Base-by-base conservation (phyloP, 1,140 invertebrate genomes). In the Eubasilissa regina region DNA sequence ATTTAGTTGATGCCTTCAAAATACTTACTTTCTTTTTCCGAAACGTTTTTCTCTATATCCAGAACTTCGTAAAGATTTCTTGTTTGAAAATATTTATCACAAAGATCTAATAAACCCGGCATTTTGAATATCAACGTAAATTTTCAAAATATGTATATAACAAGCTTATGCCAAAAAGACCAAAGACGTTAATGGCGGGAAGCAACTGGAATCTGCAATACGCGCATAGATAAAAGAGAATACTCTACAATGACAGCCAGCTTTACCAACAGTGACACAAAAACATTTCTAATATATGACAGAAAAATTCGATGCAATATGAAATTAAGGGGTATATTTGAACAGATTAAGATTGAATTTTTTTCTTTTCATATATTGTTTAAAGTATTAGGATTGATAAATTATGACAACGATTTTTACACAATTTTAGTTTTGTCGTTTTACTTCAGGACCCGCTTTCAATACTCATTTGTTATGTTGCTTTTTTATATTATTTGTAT, bases 21-120 rank as follows among this genome's bases (percentile, higher is more conserved):
- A 11, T 3, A 62, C 84, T 85, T 88, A 94, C 94, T 93, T 87
- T 95, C 92, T 89, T 94, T 94, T 53, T 93, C 92, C 11, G 88
- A 90, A 9, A 94, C 92, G 79, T 89, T 89, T 86, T 92, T 92
- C 8, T 89, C 76, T 56, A 95, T 91, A 83, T 92, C 89, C 75
- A 96, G 85, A 0, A 96, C 90, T 84, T 95, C 93, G 80, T 96
- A 96, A 9, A 96, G 91, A 89, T 95, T 91, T n/a, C 88, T 90
- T 0, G 92, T 92, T 25, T 91, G 90, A 82, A 94, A 96, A 86
- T 93, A 95, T 83, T 94, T 90, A 84, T 94, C 91, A 85, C 94
- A 96, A 45, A 93, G 88, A 83, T 95, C 91, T 77, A 93, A 84
- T 25, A 95, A 90, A 51, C 89, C 88, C 85, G 90, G 87, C 88